Percentiles rank a stretch among this genome's conserved stretches.
These are phyloP conservation scores for Cairina moschata DNA, from an alignment of 2,113 vertebrate genomes.

Conservation along the genomic window DNA sequence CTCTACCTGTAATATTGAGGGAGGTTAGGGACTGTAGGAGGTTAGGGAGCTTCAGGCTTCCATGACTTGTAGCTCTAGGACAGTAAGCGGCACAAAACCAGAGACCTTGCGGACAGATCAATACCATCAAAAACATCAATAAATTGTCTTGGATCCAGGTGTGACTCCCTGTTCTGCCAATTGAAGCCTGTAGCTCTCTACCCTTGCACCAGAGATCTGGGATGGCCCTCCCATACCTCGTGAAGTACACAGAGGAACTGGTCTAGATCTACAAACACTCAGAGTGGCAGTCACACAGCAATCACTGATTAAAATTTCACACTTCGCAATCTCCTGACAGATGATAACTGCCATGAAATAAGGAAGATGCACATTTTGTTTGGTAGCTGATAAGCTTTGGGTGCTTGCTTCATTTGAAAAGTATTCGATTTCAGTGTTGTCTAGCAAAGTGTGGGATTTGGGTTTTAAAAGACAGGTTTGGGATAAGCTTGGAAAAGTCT, in stretches of 20 bases:
- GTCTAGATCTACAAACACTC: neutral
- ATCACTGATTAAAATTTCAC: neutral
- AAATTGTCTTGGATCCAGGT: neutral
- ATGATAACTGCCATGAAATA: neutral
- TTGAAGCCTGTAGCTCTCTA: neutral
- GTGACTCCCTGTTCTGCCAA: neutral
- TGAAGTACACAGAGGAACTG: neutral
- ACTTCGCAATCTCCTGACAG: neutral
- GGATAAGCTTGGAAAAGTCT: neutral
- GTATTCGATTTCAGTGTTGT: neutral
- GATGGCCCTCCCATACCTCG: rapidly evolving
- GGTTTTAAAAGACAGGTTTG: neutral
- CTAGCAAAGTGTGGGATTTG: neutral
- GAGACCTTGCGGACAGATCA: neutral
- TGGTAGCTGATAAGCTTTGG: neutral
- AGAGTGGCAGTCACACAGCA: neutral
- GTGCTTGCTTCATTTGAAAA: neutral
- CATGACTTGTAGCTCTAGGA: neutral
- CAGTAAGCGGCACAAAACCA: neutral
- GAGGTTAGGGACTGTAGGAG: rapidly evolving
- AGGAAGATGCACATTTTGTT: neutral
- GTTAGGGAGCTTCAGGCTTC: neutral
- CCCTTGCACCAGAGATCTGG: neutral
- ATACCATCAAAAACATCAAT: neutral
- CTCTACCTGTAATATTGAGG: neutral